These are phyloP conservation scores for Gobio occitaniae DNA, from an alignment of 2,797 vertebrate species.

Conservation along the genomic window DNA sequence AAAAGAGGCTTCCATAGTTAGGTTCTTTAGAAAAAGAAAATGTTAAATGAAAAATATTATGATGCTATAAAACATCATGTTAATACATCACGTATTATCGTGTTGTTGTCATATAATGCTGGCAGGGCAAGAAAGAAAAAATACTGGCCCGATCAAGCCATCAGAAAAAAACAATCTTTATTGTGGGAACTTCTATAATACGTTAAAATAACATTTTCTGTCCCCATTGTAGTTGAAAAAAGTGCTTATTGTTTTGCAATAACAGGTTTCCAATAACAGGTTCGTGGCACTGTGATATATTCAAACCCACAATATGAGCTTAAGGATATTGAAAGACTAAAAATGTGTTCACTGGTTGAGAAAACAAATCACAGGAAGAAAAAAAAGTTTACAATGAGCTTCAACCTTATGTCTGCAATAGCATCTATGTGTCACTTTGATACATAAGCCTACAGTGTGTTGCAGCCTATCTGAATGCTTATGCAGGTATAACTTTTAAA, in stretches of 20 bases:
- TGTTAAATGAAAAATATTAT: neutral
- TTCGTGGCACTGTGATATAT: neutral
- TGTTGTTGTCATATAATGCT: neutral
- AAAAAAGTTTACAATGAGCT: neutral
- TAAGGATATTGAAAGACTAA: constrained; percentile 6
- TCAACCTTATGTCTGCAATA: neutral
- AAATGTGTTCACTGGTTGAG: neutral
- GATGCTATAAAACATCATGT: neutral
- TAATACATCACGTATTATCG: neutral
- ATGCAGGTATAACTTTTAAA: constrained; percentile 2
- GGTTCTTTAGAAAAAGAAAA: neutral
- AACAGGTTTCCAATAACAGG: constrained; percentile 14
- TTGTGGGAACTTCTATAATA: neutral
- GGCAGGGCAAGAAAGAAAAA: neutral
- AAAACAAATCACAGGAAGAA: neutral
- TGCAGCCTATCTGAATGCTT: neutral
- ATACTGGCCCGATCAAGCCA: neutral
- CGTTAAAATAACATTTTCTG: neutral
- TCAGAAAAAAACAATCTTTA: neutral
- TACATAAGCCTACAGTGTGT: neutral
- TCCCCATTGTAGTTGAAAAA: neutral
- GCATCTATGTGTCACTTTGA: neutral
- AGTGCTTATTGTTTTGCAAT: neutral
- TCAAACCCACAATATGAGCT: constrained; percentile 3
- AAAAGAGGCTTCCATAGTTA: neutral